These are phyloP conservation scores for Rhorus exstirpatorius DNA, from an alignment of 2,888 invertebrate species.

Conservation along the genomic window DNA sequence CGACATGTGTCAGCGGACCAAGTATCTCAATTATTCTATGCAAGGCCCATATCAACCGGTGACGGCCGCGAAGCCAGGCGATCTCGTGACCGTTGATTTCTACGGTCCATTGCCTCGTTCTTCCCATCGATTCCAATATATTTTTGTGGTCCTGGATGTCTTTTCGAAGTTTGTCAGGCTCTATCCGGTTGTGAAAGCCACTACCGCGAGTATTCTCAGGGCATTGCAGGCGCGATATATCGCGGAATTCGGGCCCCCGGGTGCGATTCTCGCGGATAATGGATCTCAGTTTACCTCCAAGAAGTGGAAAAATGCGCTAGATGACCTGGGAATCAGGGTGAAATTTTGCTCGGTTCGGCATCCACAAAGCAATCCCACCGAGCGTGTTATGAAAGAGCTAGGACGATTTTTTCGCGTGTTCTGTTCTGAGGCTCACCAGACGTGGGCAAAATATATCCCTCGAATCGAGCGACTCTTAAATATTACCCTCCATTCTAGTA, in stretches of 20 bases:
- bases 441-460: slow-evolving; percentile 24
- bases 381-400: slow-evolving; percentile 43
- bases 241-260: slow-evolving; percentile 8
- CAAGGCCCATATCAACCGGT: slow-evolving; percentile 43
- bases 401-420: slow-evolving; percentile 26
- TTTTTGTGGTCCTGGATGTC: slow-evolving; percentile 47
- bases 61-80: neutral
- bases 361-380: slow-evolving; percentile 47
- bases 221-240: slow-evolving; percentile 22
- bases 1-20: slow-evolving; percentile 43
- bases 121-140: slow-evolving; percentile 26
- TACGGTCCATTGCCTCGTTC: slow-evolving; percentile 50
- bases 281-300: slow-evolving; percentile 34
- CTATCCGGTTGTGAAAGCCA: slow-evolving; percentile 25
- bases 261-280: slow-evolving; percentile 29
- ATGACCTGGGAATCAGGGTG: slow-evolving; percentile 4
- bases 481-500: slow-evolving; percentile 39
- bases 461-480: slow-evolving; percentile 18
- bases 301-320: slow-evolving; percentile 23
- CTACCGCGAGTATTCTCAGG: neutral
- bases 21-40: slow-evolving; percentile 4
- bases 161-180: slow-evolving; percentile 43
- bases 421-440: slow-evolving; percentile 16
- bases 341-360: slow-evolving; percentile 37
- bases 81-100: slow-evolving; percentile 48